A percentile compares a stretch with the other conserved stretches of the same genome.
Conservation (phyloP, 2,888 invertebrate species). For the Diaphora mendica region DNA sequence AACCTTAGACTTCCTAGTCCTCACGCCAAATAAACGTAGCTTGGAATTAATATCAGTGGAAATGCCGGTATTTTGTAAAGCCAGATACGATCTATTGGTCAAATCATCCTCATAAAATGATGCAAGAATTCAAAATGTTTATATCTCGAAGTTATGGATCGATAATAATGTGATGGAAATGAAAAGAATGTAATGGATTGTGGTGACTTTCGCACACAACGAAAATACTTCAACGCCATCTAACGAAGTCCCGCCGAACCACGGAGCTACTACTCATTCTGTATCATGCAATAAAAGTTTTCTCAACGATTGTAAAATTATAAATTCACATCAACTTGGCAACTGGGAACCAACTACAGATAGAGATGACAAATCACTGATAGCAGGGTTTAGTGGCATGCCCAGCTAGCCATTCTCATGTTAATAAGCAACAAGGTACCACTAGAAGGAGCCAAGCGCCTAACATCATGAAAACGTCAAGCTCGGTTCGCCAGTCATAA, state of each 20-base stretch:
- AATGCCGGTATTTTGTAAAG: slow-evolving; percentile 8
- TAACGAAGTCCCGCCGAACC: background rate
- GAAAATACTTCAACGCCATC: background rate
- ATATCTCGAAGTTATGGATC: too few species aligned
- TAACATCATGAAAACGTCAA: too few species aligned
- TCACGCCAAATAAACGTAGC: background rate
- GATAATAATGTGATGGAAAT: too few species aligned
- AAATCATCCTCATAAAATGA: background rate
- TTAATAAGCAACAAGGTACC: background rate
- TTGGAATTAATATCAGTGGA: background rate
- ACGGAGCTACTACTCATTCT: background rate
- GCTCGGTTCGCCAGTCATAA: too few species aligned
- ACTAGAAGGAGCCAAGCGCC: background rate
- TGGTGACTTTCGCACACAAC: background rate
- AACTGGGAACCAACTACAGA: background rate
- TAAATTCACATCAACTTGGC: background rate
- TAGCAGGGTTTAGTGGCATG: background rate
- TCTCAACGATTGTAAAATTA: too few species aligned
- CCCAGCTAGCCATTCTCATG: background rate
- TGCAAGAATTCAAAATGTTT: background rate
- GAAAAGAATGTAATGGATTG: background rate
- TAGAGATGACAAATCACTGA: background rate
- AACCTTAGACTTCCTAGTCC: background rate
- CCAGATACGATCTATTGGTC: background rate
- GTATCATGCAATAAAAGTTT: background rate